A percentile compares a stretch with the other conserved stretches of the same genome.
Evolutionary conservation across 2,888 invertebrate genomes (phyloP).

Genomic region (Ptilodon capucinus): DNA sequence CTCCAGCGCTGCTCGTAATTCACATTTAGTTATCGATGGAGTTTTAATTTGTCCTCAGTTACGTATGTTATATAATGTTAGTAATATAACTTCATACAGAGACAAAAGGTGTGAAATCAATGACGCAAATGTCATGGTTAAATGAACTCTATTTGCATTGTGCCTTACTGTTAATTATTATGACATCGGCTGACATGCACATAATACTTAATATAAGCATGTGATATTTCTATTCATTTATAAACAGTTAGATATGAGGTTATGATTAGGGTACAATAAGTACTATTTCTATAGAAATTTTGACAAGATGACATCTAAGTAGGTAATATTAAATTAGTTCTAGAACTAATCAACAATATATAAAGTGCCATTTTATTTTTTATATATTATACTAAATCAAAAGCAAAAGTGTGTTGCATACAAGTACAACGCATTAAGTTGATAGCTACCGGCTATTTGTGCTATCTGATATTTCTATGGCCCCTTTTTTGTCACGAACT

Average conservation of each 20-base stretch:
- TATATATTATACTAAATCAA: background rate
- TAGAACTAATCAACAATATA: background rate
- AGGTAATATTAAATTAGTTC: too few relatives aligned
- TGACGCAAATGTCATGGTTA: constrained; percentile 34
- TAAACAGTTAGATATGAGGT: background rate
- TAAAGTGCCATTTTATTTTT: background rate
- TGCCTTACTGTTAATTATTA: constrained; percentile 17
- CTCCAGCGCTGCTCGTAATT: constrained; percentile 7
- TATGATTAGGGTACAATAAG: too few relatives aligned
- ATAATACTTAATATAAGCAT: background rate
- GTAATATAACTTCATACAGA: constrained; percentile 2
- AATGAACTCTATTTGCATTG: constrained; percentile 18
- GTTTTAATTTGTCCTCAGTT: constrained; percentile 18
- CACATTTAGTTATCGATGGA: constrained; percentile 16
- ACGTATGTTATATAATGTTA: constrained; percentile 26
- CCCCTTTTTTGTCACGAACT: constrained; percentile 22
- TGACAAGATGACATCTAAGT: too few relatives aligned
- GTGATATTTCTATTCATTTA: background rate
- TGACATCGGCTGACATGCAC: constrained; percentile 16
- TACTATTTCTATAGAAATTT: too few relatives aligned
- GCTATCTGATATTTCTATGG: constrained; percentile 8
- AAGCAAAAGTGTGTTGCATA: constrained; percentile 23
- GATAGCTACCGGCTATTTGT: constrained; percentile 6
- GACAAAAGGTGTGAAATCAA: constrained; percentile 21
- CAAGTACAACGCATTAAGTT: constrained; percentile 19